Evolutionary conservation across 2,888 invertebrate genomes (phyloP), one percentile per base, ranked within the genome.

Genomic region (Apamea sordens): DNA sequence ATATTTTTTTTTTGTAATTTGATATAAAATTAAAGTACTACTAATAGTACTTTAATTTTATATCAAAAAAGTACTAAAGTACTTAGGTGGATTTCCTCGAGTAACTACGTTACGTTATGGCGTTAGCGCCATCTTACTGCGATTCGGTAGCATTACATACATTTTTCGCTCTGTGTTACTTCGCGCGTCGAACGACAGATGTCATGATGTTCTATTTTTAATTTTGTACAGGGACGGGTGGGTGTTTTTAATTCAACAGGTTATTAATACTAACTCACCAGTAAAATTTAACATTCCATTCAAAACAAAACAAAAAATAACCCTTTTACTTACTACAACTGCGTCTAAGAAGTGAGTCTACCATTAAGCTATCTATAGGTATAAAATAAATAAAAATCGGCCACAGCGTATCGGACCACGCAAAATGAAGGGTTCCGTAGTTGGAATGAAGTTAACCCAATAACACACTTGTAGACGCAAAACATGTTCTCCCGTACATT

Each of bases 51-150:
- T n/a, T n/a, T n/a, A n/a, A n/a, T n/a, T n/a, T n/a, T n/a, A n/a
- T n/a, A n/a, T n/a, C n/a, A n/a, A n/a, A n/a, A n/a, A n/a, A n/a
- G n/a, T n/a, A n/a, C n/a, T n/a, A n/a, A n/a, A n/a, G n/a, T n/a
- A n/a, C n/a, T n/a, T n/a, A n/a, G n/a, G n/a, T n/a, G n/a, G n/a
- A n/a, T n/a, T n/a, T n/a, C n/a, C n/a, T n/a, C n/a, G n/a, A n/a
- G n/a, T n/a, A n/a, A n/a, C n/a, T n/a, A n/a, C n/a, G n/a, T n/a
- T n/a, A n/a, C n/a, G n/a, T n/a, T n/a, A n/a, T n/a, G n/a, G n/a
- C n/a, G n/a, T n/a, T n/a, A n/a, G n/a, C 65, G 32, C 79, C 79
- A 82, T 82, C 82, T 80, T 10, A n/a, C 32, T 32, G n/a, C 21
- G 1, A 50, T 44, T 32, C 5, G 5, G 0, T 6, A n/a, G 18